phyloP scores from a whole-genome alignment of 2,888 invertebrate genomes.

The Synanthedon myopaeformis region DNA sequence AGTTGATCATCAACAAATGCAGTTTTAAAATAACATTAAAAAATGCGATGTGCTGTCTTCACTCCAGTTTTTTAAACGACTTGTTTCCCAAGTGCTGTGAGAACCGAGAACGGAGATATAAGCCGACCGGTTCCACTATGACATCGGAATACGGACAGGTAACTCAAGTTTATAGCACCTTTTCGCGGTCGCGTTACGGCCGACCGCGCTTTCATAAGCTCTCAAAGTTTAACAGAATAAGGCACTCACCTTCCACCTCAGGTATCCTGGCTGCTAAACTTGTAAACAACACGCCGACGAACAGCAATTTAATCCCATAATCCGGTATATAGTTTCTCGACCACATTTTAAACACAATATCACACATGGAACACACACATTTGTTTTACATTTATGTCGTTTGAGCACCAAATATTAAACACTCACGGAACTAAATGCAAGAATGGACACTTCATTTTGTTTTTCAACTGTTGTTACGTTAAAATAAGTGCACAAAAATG shows the following conservation, averaged over 20 bases:
- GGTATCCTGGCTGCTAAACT: slow-evolving; percentile 58
- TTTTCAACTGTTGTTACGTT: slow-evolving; percentile 58
- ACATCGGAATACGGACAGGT: slow-evolving; percentile 31
- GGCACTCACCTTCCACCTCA: slow-evolving; percentile 70
- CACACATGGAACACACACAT: slow-evolving; percentile 71
- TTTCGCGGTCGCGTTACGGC: slow-evolving; percentile 34
- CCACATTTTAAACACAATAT: slow-evolving; percentile 75
- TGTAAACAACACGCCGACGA: slow-evolving; percentile 53
- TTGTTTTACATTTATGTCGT: slow-evolving; percentile 64
- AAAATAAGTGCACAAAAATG: slow-evolving; percentile 44
- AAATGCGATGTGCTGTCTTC: slow-evolving; percentile 60
- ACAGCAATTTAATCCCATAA: slow-evolving; percentile 75
- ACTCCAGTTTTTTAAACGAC: slow-evolving; percentile 67
- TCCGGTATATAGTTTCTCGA: slow-evolving; percentile 76
- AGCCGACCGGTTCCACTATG: slow-evolving; percentile 37
- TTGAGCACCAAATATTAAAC: slow-evolving; percentile 53
- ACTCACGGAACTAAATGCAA: slow-evolving; percentile 69
- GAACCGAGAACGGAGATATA: slow-evolving; percentile 62
- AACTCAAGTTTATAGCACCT: slow-evolving; percentile 29
- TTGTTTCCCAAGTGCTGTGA: slow-evolving; percentile 68
- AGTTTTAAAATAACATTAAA: slow-evolving; percentile 55
- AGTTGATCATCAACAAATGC: slow-evolving; percentile 40
- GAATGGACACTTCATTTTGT: slow-evolving; percentile 69
- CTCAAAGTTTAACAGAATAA: slow-evolving; percentile 30
- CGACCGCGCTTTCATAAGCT: slow-evolving; percentile 63